Percentiles rank a stretch among this genome's conserved stretches.
Conservation (phyloP, 2,113 vertebrate species). For the Pleuronectes platessa region DNA sequence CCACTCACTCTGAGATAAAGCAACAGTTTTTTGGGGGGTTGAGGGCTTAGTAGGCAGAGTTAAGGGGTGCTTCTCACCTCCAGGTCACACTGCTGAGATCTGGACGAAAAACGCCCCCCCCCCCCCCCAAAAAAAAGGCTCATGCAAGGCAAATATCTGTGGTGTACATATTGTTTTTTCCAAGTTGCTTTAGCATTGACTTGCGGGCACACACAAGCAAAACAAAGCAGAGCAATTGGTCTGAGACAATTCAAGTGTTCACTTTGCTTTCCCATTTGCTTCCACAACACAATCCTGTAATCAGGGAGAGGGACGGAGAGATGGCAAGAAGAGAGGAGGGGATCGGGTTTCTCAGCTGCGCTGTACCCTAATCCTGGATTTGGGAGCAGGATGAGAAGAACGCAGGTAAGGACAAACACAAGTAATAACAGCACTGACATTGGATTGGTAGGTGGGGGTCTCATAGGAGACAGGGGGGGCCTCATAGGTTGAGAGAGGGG, state of each 20-base stretch:
- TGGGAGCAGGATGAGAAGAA: constrained; percentile 68
- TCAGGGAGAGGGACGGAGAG: constrained; percentile 37
- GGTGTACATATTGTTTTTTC: neutral
- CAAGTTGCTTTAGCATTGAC: neutral
- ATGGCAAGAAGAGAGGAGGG: constrained; percentile 26
- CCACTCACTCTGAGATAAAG: constrained; percentile 19
- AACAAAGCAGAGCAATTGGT: neutral
- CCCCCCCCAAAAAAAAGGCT: neutral
- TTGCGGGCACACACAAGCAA: neutral
- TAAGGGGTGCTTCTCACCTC: constrained; percentile 8
- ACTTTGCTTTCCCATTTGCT: constrained; percentile 30
- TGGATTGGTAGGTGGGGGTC: constrained; percentile 80
- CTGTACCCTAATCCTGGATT: constrained; percentile 80
- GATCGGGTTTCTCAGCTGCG: constrained; percentile 74
- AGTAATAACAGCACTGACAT: constrained; percentile 75
- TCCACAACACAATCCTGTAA: constrained; percentile 41
- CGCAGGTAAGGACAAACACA: constrained; percentile 68
- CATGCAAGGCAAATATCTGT: neutral
- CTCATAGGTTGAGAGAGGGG: constrained; percentile 88
- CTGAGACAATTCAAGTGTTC: constrained; percentile 7
- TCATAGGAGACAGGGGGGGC: constrained; percentile 73
- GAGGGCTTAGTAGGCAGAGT: neutral
- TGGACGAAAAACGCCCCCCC: neutral
- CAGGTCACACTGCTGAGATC: constrained; percentile 12
- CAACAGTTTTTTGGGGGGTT: neutral